Evolutionary conservation across 2,888 invertebrate genomes (phyloP).

Genomic region (Sphaerophoria taeniata): DNA sequence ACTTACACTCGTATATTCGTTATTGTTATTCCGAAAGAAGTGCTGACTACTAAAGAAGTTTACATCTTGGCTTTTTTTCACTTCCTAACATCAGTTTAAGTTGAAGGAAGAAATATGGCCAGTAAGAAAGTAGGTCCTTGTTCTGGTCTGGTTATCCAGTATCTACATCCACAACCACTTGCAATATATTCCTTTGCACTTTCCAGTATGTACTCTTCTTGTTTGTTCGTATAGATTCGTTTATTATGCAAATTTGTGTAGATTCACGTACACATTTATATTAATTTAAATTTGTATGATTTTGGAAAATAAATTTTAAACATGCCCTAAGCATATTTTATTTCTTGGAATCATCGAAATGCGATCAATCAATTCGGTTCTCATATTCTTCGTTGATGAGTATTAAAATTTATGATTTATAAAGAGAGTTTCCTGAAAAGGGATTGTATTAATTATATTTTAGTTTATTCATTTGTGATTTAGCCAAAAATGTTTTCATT

Average conservation of each 20-base stretch:
- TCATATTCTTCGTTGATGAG: not conserved
- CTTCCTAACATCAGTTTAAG: slow-evolving; percentile 52
- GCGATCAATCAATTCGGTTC: not conserved
- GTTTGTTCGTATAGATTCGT: not conserved
- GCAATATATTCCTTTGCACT: slow-evolving; percentile 31
- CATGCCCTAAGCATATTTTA: slow-evolving; percentile 41
- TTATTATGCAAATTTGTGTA: too few species aligned
- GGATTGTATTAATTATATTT: too few species aligned
- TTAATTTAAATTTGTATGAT: not conserved
- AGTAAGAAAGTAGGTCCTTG: slow-evolving; percentile 54
- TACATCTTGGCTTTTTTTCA: slow-evolving; percentile 63
- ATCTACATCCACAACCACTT: not conserved
- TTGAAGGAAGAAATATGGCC: slow-evolving; percentile 49
- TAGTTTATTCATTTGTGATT: too few species aligned
- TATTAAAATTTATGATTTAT: too few species aligned
- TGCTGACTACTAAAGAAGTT: slow-evolving; percentile 44
- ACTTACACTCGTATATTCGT: not conserved
- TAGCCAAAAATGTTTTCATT: too few species aligned
- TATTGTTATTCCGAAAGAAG: not conserved
- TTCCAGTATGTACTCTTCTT: not conserved
- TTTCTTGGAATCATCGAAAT: not conserved
- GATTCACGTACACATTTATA: too few species aligned
- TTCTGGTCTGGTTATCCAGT: slow-evolving; percentile 34
- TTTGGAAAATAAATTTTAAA: slow-evolving; percentile 38
- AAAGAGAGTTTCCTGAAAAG: too few species aligned